Base-by-base conservation (phyloP, 2,888 invertebrate genomes). In the Tubiluchus corallicola region DNA sequence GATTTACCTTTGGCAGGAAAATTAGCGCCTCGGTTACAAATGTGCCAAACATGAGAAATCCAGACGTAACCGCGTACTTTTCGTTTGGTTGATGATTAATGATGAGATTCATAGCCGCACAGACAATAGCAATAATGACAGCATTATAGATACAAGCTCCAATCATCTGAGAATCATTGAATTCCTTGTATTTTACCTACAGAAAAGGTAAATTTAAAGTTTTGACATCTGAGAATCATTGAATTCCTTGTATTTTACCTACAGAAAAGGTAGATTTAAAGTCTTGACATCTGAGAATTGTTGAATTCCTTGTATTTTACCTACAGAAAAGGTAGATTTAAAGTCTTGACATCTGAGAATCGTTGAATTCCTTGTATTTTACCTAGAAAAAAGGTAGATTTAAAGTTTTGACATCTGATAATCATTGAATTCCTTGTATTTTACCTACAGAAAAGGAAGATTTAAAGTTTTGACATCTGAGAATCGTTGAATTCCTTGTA, bases 101-200 rank as follows among this genome's bases (percentile, higher is more conserved):
- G n/a, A n/a, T 29, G n/a, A 9, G n/a, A n/a, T 29, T 29, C 29
- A 29, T 29, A n/a, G 29, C 29, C 9, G n/a, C 29, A 29, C 29
- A 29, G 29, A 29, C 29, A 29, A 29, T 5, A 29, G 29, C 29
- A n/a, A 29, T 29, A 9, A 29, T 29, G n/a, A 54, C 51, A 4
- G 54, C 50, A 46, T 55, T 57, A 46, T 57, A 57, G 39, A 57
- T 54, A 20, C 55, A 56, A 16, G 54, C 50, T 2, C 55, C 55
- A 20, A 55, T 57, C 42, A 49, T 48, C 41, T 54, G 53, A 41
- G 52, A 52, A 42, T 57, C 57, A 39, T 57, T 57, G 20, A 57
- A 29, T 29, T 29, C 29, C 29, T 29, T 29, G 29, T 9, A 29
- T 29, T 29, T 29, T n/a, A 29, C 29, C 29, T 29, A n/a, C n/a